Evolutionary conservation across 2,797 vertebrate species (phyloP).

Genomic region (Graptemys geographica): DNA sequence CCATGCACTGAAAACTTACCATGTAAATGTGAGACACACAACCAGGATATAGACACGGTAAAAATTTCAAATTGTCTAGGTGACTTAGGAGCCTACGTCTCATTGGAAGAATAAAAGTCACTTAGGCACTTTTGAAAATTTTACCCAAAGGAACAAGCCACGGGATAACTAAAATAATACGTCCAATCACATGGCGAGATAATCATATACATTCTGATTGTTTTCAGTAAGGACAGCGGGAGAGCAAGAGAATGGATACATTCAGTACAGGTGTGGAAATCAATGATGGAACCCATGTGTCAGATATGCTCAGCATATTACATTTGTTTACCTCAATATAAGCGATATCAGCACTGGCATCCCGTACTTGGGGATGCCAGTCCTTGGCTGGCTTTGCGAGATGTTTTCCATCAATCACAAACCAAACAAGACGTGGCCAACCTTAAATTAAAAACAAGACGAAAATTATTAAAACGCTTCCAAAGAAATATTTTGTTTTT

Average conservation of each 20-base stretch:
- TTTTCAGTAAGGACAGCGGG: neutral
- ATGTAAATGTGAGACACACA: neutral
- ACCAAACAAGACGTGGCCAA: constrained; percentile 95
- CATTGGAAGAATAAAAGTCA: neutral
- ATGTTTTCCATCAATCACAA: constrained; percentile 96
- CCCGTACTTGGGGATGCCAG: constrained; percentile 89
- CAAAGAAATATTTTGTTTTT: neutral
- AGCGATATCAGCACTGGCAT: constrained; percentile 88
- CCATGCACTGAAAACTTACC: neutral
- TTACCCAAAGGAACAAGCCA: neutral
- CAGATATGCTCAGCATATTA: neutral
- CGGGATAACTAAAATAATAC: neutral
- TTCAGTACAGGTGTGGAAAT: neutral
- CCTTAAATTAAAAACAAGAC: constrained; percentile 79
- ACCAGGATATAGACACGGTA: neutral
- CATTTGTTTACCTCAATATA: constrained; percentile 90
- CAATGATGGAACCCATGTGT: neutral
- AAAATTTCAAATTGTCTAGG: neutral
- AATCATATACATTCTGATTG: neutral
- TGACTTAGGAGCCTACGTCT: neutral
- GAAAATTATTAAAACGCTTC: neutral
- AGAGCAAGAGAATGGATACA: neutral
- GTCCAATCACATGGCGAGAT: neutral
- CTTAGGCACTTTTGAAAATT: neutral
- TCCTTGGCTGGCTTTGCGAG: constrained; percentile 95